A percentile compares a stretch with the other conserved stretches of the same genome.
Conservation (phyloP, 2,113 vertebrate species). For the Pygoscelis antarcticus region DNA sequence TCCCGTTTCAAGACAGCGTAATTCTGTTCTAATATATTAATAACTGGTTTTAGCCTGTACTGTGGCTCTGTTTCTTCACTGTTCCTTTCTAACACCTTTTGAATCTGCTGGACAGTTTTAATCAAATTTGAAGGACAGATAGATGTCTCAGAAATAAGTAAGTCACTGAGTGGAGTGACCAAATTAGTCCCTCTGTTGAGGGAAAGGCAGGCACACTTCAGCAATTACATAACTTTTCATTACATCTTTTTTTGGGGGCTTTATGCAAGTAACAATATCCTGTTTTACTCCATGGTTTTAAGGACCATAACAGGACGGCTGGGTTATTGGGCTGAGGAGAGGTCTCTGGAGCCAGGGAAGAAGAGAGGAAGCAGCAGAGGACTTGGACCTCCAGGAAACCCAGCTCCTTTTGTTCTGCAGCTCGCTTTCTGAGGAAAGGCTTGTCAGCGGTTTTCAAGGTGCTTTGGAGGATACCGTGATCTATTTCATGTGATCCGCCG, state of each 20-base stretch:
- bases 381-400: not conserved
- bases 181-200: not conserved
- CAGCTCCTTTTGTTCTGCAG: not conserved
- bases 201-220: not conserved
- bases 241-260: not conserved
- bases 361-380: not conserved
- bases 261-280: not conserved
- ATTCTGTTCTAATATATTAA: slow-evolving; percentile 41
- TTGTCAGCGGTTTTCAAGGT: not conserved
- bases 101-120: not conserved
- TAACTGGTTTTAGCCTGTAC: not conserved
- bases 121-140: not conserved
- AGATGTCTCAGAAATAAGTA: not conserved
- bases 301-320: not conserved
- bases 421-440: not conserved
- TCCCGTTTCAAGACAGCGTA: not conserved
- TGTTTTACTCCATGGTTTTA: not conserved
- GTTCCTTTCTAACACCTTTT: not conserved
- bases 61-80: not conserved
- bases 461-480: not conserved
- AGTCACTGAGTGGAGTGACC: not conserved
- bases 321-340: not conserved
- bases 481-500: not conserved
- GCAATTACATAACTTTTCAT: not conserved
- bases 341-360: not conserved